Conservation (phyloP, 1,140 invertebrate species). For the Hylaeus volcanicus region DNA sequence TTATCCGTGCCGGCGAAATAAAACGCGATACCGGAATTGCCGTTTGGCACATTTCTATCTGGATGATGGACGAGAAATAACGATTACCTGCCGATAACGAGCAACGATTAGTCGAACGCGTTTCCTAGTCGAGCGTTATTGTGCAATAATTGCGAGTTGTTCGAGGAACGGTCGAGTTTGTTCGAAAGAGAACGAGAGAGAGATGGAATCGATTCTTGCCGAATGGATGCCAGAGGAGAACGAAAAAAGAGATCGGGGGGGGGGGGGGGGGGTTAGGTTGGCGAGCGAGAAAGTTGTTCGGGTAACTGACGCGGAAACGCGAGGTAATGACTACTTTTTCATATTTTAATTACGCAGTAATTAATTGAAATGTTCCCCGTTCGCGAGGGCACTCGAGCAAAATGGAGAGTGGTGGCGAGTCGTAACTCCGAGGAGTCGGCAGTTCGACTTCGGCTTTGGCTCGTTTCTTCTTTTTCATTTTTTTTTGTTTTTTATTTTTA, state of each 20-base stretch:
- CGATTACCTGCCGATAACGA: neutral
- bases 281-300: conserved; percentile 44
- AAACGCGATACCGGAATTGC: neutral
- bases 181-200: neutral
- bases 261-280: conserved; percentile 5
- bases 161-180: too few species aligned
- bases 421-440: conserved; percentile 23
- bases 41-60: too few species aligned
- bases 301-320: conserved; percentile 69
- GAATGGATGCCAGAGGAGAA: conserved; percentile 21
- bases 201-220: conserved; percentile 25
- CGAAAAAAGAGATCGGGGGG: conserved; percentile 20
- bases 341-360: conserved; percentile 74
- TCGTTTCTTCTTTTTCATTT: conserved; percentile 30
- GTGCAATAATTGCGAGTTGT: too few species aligned
- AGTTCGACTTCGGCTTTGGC: conserved; percentile 19
- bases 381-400: conserved; percentile 61
- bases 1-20: conserved; percentile 53
- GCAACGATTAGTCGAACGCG: too few species aligned
- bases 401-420: conserved; percentile 57
- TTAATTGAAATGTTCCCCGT: conserved; percentile 71
- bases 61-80: conserved; percentile 16
- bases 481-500: neutral
- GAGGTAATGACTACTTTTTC: conserved; percentile 73
- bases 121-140: too few species aligned